Percentiles rank a stretch among this genome's conserved stretches.
phyloP scores from a whole-genome alignment of 2,113 vertebrate species.

The Trogon surrucura region DNA sequence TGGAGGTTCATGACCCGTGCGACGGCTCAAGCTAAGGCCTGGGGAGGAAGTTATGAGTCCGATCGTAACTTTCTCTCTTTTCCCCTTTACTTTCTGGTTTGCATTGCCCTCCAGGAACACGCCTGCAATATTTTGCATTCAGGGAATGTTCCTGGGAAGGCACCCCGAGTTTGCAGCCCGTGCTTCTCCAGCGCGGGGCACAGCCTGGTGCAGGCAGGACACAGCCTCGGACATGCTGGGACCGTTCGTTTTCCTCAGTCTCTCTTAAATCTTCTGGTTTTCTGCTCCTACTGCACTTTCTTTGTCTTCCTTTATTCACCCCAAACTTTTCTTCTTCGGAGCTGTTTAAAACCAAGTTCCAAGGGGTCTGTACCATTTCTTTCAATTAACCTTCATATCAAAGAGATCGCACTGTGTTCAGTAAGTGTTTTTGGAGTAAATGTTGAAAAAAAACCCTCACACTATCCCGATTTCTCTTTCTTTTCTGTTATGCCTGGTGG shows the following conservation, averaged over 20 bases:
- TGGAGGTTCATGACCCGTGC: background rate
- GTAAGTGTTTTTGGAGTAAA: constrained; percentile 55
- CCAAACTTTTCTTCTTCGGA: constrained; percentile 20
- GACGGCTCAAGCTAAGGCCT: background rate
- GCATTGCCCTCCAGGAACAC: background rate
- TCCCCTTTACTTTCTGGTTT: background rate
- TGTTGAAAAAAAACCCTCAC: background rate
- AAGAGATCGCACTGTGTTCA: constrained; percentile 17
- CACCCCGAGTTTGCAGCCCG: background rate
- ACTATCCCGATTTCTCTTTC: constrained; percentile 2
- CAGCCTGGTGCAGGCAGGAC: accelerated
- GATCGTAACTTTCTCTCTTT: background rate
- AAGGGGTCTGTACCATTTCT: constrained; percentile 27
- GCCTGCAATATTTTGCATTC: background rate
- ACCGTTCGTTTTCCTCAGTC: background rate
- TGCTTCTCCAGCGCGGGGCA: accelerated
- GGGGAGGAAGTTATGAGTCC: background rate
- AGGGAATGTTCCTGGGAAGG: background rate
- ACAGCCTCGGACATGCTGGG: accelerated
- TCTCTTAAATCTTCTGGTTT: background rate
- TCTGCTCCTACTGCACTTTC: background rate
- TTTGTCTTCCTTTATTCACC: background rate
- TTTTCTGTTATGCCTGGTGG: constrained; percentile 71
- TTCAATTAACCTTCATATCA: constrained; percentile 71
- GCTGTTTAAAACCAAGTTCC: background rate